Evolutionary conservation across 2,113 vertebrate species (phyloP), one percentile per base, ranked within the genome.

Genomic region (Microcebus murinus): DNA sequence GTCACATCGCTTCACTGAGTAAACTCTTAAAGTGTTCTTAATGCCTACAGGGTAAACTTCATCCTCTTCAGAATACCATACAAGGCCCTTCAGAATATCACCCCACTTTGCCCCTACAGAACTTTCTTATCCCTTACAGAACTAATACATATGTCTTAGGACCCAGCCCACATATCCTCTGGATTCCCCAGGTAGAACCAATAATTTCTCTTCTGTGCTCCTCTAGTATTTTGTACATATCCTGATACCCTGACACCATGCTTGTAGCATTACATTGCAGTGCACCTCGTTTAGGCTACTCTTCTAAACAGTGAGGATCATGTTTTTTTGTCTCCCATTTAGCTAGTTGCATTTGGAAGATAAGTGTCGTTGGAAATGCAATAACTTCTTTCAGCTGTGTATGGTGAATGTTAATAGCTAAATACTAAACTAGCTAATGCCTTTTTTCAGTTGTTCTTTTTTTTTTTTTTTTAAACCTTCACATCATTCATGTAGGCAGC

Each of bases 331-430:
- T 70, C 45, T 95, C n/a, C n/a, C 42, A 61, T n/a, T 34, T 17
- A 70, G 42, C 48, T 65, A 31, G 36, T 61, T 80, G 73, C 9
- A 36, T 34, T 14, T 82, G 45, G 59, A 92, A 88, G 15, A 42
- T 61, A 45, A 68, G 15, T 90, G 63, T 50, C 81, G 31, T 61
- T 92, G 65, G 59, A 85, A 80, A 94, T 50, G 15, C 94, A 97
- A 59, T 67, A 57, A 83, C 4, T 52, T 79, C 2, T 90, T 61
- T 76, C 34, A 52, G 11, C 20, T 63, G 21, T 73, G 10, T 9
- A 57, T 63, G 36, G 57, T 73, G 55, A 81, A 93, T 10, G 23
- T 42, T 81, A 20, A 17, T 36, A 25, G 34, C 23, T 80, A 20
- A 63, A 59, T 80, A 48, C 10, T 52, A 79, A 80, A 76, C 18